phyloP scores from a whole-genome alignment of 1,140 invertebrate species.

The Calliphora vicina region DNA sequence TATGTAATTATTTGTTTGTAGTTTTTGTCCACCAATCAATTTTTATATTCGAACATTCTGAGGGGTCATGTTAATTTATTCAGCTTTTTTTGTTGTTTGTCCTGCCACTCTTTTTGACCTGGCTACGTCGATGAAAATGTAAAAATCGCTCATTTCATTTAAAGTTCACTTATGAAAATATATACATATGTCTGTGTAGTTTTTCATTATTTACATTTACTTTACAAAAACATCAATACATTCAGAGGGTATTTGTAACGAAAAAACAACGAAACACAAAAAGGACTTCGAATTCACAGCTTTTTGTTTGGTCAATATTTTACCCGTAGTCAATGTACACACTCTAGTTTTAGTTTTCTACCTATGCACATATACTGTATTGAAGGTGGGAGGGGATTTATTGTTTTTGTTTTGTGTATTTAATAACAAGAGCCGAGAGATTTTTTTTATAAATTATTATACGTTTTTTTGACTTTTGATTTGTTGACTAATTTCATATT shows the following conservation, averaged over 20 bases:
- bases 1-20: not conserved
- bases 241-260: not conserved
- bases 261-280: not conserved
- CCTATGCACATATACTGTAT: no score
- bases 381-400: not conserved
- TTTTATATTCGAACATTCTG: not conserved
- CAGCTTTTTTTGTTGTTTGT: not conserved
- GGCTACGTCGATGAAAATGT: no score
- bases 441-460: not conserved
- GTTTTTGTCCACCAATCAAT: not conserved
- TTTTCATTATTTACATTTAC: not conserved
- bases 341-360: not conserved
- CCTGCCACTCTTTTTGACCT: not conserved
- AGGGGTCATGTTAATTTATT: not conserved
- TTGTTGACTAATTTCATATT: not conserved
- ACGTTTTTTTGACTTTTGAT: not conserved
- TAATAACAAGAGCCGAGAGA: not conserved
- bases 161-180: not conserved
- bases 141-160: not conserved
- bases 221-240: not conserved
- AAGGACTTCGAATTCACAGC: not conserved
- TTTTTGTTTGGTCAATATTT: conserved; percentile 10
- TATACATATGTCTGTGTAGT: not conserved
- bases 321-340: not conserved
- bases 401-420: not conserved